phyloP scores from a whole-genome alignment of 2,797 vertebrate species.

The Microcaecilia unicolor region DNA sequence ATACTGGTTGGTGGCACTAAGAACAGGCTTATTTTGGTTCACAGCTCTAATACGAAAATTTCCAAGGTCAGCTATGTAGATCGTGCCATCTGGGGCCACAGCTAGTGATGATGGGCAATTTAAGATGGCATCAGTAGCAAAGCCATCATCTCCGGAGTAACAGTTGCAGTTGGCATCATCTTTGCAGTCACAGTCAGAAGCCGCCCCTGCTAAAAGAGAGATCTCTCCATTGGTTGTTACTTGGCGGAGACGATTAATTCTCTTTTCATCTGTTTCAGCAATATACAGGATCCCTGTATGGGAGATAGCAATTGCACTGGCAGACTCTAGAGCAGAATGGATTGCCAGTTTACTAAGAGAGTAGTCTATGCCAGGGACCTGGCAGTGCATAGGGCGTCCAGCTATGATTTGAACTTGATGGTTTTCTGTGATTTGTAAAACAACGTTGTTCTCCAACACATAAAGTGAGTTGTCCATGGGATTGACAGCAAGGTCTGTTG shows the following conservation, averaged over 20 bases:
- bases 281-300: conserved; percentile 93
- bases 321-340: conserved; percentile 89
- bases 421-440: conserved; percentile 96
- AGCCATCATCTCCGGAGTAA: conserved; percentile 92
- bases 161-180: conserved; percentile 98
- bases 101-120: conserved; percentile 92
- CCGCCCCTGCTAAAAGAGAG: conserved; percentile 88
- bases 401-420: conserved; percentile 98
- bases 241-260: conserved; percentile 94
- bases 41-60: conserved; percentile 95
- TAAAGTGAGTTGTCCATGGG: conserved; percentile 98
- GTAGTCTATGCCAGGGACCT: conserved; percentile 96
- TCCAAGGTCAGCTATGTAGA: conserved; percentile 94
- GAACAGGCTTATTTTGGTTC: conserved; percentile 80
- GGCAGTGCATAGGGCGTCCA: conserved; percentile 96
- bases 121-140: conserved; percentile 90
- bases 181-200: conserved; percentile 97
- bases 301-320: conserved; percentile 91
- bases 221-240: conserved; percentile 96
- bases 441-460: conserved; percentile 95
- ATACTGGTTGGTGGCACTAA: conserved; percentile 75
- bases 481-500: conserved; percentile 94
- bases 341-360: conserved; percentile 95
- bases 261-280: conserved; percentile 96
- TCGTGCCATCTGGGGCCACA: conserved; percentile 87